Evolutionary conservation across 2,113 vertebrate genomes (phyloP), one percentile per base, ranked within the genome.

Genomic region (Xenus cinereus): DNA sequence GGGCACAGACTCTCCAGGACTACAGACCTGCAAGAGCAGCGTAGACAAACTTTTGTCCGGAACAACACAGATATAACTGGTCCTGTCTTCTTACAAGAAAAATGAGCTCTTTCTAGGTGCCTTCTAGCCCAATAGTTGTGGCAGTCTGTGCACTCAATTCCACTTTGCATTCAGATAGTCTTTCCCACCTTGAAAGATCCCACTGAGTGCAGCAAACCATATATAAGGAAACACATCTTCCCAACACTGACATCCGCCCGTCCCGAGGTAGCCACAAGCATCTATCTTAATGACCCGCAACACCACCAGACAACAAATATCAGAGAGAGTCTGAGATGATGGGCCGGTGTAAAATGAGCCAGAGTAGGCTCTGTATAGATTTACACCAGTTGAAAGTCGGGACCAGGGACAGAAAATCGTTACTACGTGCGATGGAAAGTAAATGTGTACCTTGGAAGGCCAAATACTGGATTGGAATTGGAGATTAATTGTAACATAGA

Each of bases 221-320:
- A 92, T 79, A 91, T 81, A 84, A 94, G 81, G 90, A 91, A 91
- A 91, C 62, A 81, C 33, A 79, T 95, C 85, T 94, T 87, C 71
- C 78, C 88, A 71, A 22, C 78, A 89, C 73, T 93, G 96, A 91
- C 87, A 93, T 93, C 80, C 4, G 8, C 85, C 76, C 1, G 21
- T 94, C 94, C 90, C 66, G 53, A 95, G 96, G 80, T 90, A 96
- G 94, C 92, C 86, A 93, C 86, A 93, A 97, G 90, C 86, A 94
- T 93, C 93, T 96, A 37, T 95, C 95, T 95, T 96, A 95, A 95
- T 96, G 90, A 96, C 76, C 90, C 15, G 0, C 85, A 95, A 68
- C 92, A 94, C 90, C 68, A 96, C 64, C 64, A 90, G 88, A 94
- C 76, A 96, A 89, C 90, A 96, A 93, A 92, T 86, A 95, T 78